phyloP scores from a whole-genome alignment of 2,888 invertebrate genomes.

The Dexiosoma caninum region DNA sequence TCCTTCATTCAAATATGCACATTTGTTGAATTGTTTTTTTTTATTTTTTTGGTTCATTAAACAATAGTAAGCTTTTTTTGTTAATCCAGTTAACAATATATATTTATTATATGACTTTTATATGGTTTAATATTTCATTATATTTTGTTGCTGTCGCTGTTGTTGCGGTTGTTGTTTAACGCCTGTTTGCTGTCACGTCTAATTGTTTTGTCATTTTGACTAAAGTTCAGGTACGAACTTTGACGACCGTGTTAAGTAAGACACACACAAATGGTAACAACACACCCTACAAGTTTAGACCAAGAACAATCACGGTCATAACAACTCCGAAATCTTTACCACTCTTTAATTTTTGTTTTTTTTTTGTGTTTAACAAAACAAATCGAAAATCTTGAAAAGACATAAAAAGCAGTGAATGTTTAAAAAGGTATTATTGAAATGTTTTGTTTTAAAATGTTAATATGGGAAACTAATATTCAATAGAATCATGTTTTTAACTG shows the following conservation, averaged over 20 bases:
- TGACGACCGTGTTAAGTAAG: not conserved
- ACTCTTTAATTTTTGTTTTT: conserved; percentile 15
- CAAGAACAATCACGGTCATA: conserved; percentile 54
- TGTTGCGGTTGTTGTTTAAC: conserved; percentile 29
- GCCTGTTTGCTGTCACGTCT: conserved; percentile 63
- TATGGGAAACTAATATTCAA: not conserved
- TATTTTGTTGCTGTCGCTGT: too few species aligned
- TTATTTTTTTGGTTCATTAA: conserved; percentile 2
- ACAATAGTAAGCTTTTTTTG: not conserved
- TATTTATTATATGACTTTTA: conserved; percentile 47
- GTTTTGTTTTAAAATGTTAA: too few species aligned
- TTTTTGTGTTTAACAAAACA: conserved; percentile 15
- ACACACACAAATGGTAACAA: conserved; percentile 19
- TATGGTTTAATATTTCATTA: too few species aligned
- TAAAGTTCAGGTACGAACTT: conserved; percentile 56
- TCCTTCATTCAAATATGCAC: conserved; percentile 23
- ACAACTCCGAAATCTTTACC: conserved; percentile 25
- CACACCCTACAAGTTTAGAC: conserved; percentile 49
- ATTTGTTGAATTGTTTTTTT: conserved; percentile 1
- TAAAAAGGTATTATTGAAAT: not conserved
- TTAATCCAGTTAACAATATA: conserved; percentile 20
- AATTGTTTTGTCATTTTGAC: conserved; percentile 63
- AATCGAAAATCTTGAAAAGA: not conserved
- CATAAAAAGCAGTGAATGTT: conserved; percentile 14
- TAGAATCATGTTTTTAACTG: too few species aligned